phyloP scores from a whole-genome alignment of 1,140 invertebrate species.

The Calycopis cecrops region DNA sequence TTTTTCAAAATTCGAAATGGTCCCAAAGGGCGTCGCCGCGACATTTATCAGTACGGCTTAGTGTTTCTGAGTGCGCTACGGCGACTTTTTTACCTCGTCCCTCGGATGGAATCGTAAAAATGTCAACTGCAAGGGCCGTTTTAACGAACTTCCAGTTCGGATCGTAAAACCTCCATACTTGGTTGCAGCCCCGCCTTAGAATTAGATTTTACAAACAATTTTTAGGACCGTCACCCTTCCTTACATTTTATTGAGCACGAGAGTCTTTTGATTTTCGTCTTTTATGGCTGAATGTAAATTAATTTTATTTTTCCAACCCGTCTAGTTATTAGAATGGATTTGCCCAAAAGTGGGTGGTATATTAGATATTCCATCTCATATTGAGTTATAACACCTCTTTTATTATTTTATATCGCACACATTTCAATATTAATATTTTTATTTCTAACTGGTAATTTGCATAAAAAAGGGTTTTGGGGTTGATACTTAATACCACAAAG shows the following conservation, averaged over 20 bases:
- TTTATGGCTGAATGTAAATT: conserved; percentile 17
- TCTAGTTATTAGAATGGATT: background rate
- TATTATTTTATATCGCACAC: too few relatives aligned
- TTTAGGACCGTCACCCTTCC: conserved; percentile 10
- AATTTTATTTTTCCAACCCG: background rate
- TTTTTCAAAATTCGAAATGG: conserved; percentile 57
- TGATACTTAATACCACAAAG: too few relatives aligned
- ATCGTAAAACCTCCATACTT: conserved; percentile 51
- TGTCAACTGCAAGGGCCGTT: conserved; percentile 43
- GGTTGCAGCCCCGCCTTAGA: conserved; percentile 33
- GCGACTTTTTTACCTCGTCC: conserved; percentile 40
- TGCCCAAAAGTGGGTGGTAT: too few relatives aligned
- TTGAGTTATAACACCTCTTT: too few relatives aligned
- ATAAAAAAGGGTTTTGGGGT: too few relatives aligned
- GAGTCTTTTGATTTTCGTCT: background rate
- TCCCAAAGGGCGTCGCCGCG: conserved; percentile 47
- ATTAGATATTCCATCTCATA: too few relatives aligned
- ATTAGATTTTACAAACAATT: conserved; percentile 40
- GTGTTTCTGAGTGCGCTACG: conserved; percentile 45
- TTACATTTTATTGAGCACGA: conserved; percentile 1
- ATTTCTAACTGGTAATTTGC: too few relatives aligned
- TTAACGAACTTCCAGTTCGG: conserved; percentile 44
- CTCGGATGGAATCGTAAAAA: conserved; percentile 60
- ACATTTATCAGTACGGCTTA: conserved; percentile 35
- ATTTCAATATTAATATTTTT: too few relatives aligned